Conservation (phyloP, 2,888 invertebrate species). For the Dasypogon diadema region DNA sequence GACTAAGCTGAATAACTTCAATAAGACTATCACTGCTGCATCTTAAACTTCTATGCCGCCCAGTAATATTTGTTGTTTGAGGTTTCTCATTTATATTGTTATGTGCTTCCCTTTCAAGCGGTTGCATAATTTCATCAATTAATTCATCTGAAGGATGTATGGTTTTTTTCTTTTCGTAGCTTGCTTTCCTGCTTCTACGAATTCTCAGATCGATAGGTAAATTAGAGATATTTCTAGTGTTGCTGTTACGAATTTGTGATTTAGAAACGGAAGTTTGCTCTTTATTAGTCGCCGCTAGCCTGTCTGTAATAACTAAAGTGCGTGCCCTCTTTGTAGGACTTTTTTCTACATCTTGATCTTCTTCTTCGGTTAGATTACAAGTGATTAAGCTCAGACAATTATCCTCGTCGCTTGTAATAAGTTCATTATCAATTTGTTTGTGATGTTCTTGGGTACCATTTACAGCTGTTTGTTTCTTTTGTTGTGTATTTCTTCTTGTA, state of each 20-base stretch:
- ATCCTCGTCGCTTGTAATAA: conserved; percentile 11
- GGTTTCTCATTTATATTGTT: not conserved
- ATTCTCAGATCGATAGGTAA: not conserved
- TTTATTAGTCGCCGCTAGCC: too few species aligned
- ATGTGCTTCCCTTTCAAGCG: not conserved
- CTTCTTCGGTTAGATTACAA: not conserved
- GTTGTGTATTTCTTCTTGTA: not conserved
- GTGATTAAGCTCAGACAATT: not conserved
- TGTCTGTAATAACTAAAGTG: too few species aligned
- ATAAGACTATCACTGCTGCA: not conserved
- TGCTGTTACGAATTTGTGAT: not conserved
- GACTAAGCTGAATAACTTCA: not conserved
- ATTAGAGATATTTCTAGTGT: not conserved
- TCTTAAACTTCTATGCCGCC: not conserved
- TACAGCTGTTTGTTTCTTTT: not conserved
- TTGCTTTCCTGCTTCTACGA: not conserved
- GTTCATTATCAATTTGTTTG: not conserved
- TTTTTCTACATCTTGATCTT: not conserved
- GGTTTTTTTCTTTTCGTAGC: too few species aligned
- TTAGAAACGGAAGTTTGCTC: too few species aligned
- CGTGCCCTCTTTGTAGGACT: too few species aligned
- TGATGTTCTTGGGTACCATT: not conserved
- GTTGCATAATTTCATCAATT: not conserved
- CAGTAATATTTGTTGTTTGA: not conserved
- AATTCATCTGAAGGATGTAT: conserved; percentile 5